A percentile compares a stretch with the other conserved stretches of the same genome.
Conservation (phyloP, 2,113 vertebrate genomes). For the Montifringilla adamsi region DNA sequence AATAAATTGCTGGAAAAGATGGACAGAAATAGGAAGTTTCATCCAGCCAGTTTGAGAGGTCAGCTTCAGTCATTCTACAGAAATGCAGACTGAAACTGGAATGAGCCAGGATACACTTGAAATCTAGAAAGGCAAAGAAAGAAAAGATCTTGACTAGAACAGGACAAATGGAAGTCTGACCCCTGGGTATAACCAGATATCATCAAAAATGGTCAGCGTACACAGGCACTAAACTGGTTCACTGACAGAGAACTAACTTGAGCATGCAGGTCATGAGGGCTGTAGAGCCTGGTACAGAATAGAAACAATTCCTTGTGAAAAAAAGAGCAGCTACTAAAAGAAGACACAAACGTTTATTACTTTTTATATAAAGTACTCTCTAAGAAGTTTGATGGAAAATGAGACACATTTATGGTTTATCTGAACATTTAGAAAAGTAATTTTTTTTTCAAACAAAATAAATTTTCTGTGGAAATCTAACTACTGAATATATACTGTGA, state of each 20-base stretch:
- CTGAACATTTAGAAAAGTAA: neutral
- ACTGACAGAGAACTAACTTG: neutral
- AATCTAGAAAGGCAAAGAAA: neutral
- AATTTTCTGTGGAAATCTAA: neutral
- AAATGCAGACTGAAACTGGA: neutral
- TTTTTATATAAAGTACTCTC: neutral
- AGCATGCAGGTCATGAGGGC: neutral
- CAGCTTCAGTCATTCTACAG: neutral
- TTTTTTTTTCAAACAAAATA: neutral
- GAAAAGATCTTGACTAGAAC: neutral
- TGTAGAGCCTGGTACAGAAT: neutral
- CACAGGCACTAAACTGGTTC: neutral
- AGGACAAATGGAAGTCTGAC: neutral
- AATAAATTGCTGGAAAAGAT: neutral
- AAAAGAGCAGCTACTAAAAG: neutral
- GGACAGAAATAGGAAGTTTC: neutral
- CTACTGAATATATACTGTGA: neutral
- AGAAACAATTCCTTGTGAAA: neutral
- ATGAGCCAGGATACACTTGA: neutral
- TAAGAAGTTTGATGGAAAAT: neutral
- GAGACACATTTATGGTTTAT: neutral
- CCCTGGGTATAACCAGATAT: neutral
- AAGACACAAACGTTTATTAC: neutral
- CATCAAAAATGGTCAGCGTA: neutral
- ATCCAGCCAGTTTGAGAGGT: neutral